Evolutionary conservation across 2,797 vertebrate genomes (phyloP).

Genomic region (Ctenochaetus hawaiiensis): DNA sequence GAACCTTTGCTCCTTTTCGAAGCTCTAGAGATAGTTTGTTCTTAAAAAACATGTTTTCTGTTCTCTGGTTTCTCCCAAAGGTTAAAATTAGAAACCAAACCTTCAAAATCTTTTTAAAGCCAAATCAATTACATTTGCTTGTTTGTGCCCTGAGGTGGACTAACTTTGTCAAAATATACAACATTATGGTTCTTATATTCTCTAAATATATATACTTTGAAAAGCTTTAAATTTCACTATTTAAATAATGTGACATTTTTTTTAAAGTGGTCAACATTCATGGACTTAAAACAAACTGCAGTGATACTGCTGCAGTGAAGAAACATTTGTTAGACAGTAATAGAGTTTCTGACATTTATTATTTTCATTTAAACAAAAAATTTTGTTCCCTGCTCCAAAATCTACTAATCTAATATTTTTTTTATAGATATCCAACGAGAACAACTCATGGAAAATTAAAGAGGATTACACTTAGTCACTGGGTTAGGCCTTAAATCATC

Average conservation of each 20-base stretch:
- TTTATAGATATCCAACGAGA: too few relatives aligned
- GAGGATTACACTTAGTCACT: too few relatives aligned
- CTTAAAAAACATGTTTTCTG: conserved; percentile 6
- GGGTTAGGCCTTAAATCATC: too few relatives aligned
- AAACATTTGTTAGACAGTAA: neutral
- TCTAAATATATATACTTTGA: neutral
- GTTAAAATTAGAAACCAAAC: neutral
- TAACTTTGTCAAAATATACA: neutral
- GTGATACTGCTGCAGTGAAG: neutral
- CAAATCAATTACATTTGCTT: neutral
- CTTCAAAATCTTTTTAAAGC: neutral
- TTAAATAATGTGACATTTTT: neutral
- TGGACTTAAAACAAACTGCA: too few relatives aligned
- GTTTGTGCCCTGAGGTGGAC: neutral
- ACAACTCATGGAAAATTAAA: too few relatives aligned
- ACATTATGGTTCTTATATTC: neutral
- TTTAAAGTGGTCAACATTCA: neutral
- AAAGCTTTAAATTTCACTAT: neutral
- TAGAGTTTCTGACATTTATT: too few relatives aligned
- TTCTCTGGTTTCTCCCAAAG: neutral
- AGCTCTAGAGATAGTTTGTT: neutral
- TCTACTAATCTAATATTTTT: neutral
- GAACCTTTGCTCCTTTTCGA: neutral
- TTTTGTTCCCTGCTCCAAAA: neutral
- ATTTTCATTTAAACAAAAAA: neutral